A percentile compares a stretch with the other conserved stretches of the same genome.
Evolutionary conservation across 2,797 vertebrate genomes (phyloP).

Genomic region (Danio kyathit): DNA sequence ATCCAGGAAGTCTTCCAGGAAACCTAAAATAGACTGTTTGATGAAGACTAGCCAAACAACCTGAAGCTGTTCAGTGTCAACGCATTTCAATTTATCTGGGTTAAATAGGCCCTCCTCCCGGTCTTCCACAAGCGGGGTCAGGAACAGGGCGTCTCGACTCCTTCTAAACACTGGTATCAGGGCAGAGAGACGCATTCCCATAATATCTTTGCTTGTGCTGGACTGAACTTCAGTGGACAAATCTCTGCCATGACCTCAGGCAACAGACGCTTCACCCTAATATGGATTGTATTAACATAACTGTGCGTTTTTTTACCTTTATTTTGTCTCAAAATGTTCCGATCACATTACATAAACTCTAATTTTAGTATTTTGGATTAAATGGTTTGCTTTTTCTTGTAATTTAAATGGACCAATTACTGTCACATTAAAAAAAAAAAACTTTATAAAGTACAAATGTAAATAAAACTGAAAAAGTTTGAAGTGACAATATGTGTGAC

Average conservation of each 20-base stretch:
- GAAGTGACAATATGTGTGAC: too few species aligned
- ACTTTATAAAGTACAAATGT: neutral
- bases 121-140: slow-evolving; percentile 15
- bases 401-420: neutral
- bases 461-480: neutral
- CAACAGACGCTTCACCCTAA: slow-evolving; percentile 18
- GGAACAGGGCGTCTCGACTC: slow-evolving; percentile 32
- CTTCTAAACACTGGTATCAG: slow-evolving; percentile 27
- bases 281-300: slow-evolving; percentile 1
- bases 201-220: slow-evolving; percentile 35
- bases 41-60: slow-evolving; percentile 39
- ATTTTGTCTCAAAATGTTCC: neutral
- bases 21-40: slow-evolving; percentile 9
- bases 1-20: slow-evolving; percentile 6
- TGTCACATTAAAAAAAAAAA: neutral
- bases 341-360: neutral
- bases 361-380: neutral
- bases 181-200: slow-evolving; percentile 26
- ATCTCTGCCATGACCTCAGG: slow-evolving; percentile 19
- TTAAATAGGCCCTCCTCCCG: slow-evolving; percentile 12
- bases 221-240: slow-evolving; percentile 20
- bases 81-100: slow-evolving; percentile 37
- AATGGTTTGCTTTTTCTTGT: neutral
- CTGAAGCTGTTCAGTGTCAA: slow-evolving; percentile 52
- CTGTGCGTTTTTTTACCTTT: neutral